These are phyloP conservation scores for Euclidia mi DNA, from an alignment of 2,888 invertebrate species.

Conservation along the genomic window DNA sequence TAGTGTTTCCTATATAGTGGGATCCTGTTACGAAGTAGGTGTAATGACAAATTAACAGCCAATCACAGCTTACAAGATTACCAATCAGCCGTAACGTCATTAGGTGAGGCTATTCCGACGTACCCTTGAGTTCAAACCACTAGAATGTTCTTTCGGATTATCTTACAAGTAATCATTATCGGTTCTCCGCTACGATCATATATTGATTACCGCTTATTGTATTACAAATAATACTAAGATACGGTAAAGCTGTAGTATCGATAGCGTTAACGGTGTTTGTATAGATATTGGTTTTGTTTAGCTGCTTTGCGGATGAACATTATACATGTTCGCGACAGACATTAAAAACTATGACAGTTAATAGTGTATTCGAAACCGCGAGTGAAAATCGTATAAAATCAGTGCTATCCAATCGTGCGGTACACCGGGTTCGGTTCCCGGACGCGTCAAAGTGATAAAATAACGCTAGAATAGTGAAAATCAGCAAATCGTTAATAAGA, in stretches of 20 bases:
- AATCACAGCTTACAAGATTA: slow-evolving; percentile 59
- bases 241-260: too few relatives aligned
- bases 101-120: slow-evolving; percentile 19
- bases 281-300: too few relatives aligned
- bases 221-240: not conserved
- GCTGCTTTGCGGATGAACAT: too few relatives aligned
- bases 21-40: slow-evolving; percentile 13
- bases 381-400: too few relatives aligned
- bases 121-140: slow-evolving; percentile 5
- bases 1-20: not conserved
- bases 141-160: not conserved
- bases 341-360: too few relatives aligned
- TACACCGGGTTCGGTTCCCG: too few relatives aligned
- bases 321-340: too few relatives aligned
- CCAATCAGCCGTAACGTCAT: slow-evolving; percentile 43
- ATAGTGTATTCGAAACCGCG: too few relatives aligned
- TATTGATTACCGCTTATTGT: not conserved
- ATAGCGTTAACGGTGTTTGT: not conserved
- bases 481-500: too few relatives aligned
- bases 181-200: not conserved
- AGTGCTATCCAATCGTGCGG: too few relatives aligned
- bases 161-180: not conserved
- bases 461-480: too few relatives aligned
- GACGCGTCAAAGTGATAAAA: too few relatives aligned
- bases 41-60: slow-evolving; percentile 52